Evolutionary conservation across 2,888 invertebrate species (phyloP), one percentile per base, ranked within the genome.

Genomic region (Chaetogeoica ovagalla): DNA sequence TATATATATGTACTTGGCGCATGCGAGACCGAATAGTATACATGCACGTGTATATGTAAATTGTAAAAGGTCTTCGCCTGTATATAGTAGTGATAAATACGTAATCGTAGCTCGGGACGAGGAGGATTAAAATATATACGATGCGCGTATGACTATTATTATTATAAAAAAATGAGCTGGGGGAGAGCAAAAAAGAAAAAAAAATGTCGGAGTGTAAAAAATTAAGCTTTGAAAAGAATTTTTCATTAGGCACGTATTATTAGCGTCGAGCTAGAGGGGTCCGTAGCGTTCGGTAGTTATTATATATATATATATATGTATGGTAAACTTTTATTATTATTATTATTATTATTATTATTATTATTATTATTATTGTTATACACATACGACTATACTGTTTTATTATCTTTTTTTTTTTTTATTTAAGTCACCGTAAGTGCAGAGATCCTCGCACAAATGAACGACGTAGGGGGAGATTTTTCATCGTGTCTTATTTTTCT

Each of bases 201-300:
- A 77, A 69, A 70, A 79, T 71, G 57, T 43, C 70, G 23, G 70
- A 79, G 62, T 71, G 70, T 79, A 71, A 79, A 71, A 79, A 77
- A 77, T 77, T 77, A 77, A 62, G 77, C 77, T 48, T 39, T 79
- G 79, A 71, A 79, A 79, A 79, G 70, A 71, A 79, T 79, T 79
- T 79, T 71, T 79, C 79, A 79, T 79, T 71, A 79, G 71, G 5
- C 71, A 79, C 71, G 79, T 71, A 70, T 69, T 79, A 71, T 71
- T 79, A 79, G 43, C 70, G 23, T 69, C 62, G 65, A 52, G 74
- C 43, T 55, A 65, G 55, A 55, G 74, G 55, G 8, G 13, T 62
- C 62, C 17, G 65, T 60, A 43, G 37, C 30, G 30, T 30, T 30
- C 30, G 30, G 30, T 30, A 30, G 30, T 1, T 30, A 30, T 30